A percentile compares a stretch with the other conserved stretches of the same genome.
Evolutionary conservation across 2,888 invertebrate genomes (phyloP).

Genomic region (Cecidostiba fungosa): DNA sequence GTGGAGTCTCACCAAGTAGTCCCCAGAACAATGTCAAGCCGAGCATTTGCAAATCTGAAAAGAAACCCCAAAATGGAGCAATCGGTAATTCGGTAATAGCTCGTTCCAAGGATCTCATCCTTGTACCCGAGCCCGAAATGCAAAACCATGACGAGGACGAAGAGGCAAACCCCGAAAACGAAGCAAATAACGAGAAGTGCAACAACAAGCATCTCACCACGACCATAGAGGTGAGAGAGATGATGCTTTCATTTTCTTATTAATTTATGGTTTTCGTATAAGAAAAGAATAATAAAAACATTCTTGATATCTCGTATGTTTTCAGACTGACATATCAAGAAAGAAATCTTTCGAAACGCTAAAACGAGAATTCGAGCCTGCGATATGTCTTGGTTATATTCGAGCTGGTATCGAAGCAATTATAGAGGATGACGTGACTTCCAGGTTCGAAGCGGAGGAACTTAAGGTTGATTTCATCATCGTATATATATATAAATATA

Average conservation of each 20-base stretch:
- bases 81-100: conserved; percentile 86
- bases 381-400: conserved; percentile 92
- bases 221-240: conserved; percentile 60
- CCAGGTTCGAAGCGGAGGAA: conserved; percentile 97
- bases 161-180: neutral
- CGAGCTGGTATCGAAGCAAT: conserved; percentile 98
- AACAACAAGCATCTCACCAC: conserved; percentile 42
- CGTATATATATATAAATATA: conserved; percentile 28
- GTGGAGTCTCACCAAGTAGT: conserved; percentile 79
- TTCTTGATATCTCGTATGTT: conserved; percentile 23
- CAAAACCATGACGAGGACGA: conserved; percentile 81
- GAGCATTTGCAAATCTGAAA: conserved; percentile 58
- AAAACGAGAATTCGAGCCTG: conserved; percentile 88
- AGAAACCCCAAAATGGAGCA: conserved; percentile 67
- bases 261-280: neutral
- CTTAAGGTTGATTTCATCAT: conserved; percentile 83
- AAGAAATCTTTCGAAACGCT: conserved; percentile 80
- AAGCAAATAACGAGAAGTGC: conserved; percentile 57
- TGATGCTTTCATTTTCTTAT: conserved; percentile 1
- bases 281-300: no score
- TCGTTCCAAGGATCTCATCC: conserved; percentile 86
- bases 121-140: conserved; percentile 87
- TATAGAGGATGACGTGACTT: conserved; percentile 99
- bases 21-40: conserved; percentile 68
- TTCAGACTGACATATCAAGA: conserved; percentile 74